phyloP scores from a whole-genome alignment of 1,140 invertebrate species.

The Lepidurus couesii region DNA sequence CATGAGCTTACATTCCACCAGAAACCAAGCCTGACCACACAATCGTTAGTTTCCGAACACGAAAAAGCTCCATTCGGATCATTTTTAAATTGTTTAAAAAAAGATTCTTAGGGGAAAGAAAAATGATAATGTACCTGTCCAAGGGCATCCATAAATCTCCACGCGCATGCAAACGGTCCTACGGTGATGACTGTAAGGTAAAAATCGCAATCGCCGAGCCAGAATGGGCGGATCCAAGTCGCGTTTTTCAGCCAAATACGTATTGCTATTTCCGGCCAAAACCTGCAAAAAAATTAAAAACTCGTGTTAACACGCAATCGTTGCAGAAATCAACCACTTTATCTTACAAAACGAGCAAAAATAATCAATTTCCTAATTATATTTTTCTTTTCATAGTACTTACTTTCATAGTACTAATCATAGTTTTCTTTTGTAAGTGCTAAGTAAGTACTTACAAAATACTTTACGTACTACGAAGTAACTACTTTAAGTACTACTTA shows the following conservation, averaged over 20 bases:
- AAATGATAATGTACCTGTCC: conserved; percentile 67
- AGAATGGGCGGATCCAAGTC: conserved; percentile 74
- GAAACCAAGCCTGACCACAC: background rate
- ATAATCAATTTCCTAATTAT: too few species aligned
- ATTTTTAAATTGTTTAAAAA: conserved; percentile 21
- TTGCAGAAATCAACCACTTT: too few species aligned
- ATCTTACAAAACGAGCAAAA: background rate
- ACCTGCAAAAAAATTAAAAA: conserved; percentile 59
- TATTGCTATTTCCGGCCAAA: conserved; percentile 77
- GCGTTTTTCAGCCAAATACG: conserved; percentile 70
- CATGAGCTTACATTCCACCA: conserved; percentile 10
- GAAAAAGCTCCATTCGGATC: background rate
- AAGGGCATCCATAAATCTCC: conserved; percentile 79
- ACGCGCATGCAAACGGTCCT: conserved; percentile 87
- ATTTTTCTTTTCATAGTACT: too few species aligned
- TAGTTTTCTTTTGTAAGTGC: too few species aligned
- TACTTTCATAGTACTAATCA: too few species aligned
- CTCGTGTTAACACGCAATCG: too few species aligned
- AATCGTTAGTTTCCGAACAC: background rate
- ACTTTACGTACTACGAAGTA: too few species aligned
- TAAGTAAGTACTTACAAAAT: too few species aligned
- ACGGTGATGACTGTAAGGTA: conserved; percentile 79
- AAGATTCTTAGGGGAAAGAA: background rate
- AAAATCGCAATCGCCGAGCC: conserved; percentile 76
- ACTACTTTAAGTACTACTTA: too few species aligned